Base-by-base conservation (phyloP, 2,888 invertebrate genomes). In the Cyrtodaria siliqua region DNA sequence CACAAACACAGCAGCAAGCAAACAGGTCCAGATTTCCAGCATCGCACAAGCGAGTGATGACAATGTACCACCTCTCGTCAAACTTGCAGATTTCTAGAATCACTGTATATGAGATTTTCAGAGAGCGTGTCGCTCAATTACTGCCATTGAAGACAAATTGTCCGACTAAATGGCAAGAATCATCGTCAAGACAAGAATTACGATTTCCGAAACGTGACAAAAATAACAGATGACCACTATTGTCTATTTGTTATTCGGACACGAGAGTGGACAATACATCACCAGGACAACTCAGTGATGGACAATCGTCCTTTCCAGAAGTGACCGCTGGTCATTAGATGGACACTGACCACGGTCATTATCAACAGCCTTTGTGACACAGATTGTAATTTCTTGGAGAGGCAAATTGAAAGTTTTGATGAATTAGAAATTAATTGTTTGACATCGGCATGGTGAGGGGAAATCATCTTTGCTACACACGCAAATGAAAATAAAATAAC, bases 291-390 rank as follows among this genome's bases (percentile, higher is more conserved):
- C 53, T 73, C 33, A 33, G 4, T 33, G 33, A 33, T 33, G 33
- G 33, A 33, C 33, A 33, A 33, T 33, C n/a, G 33, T 33, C 33
- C 33, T 18, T 6, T 12, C 29, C 42, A 9, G 29, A 24, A 23
- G n/a, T 71, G 67, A 59, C 77, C 77, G 33, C 33, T 38, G 71
- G 62, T 63, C 70, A 67, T 71, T 62, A 63, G 52, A 20, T 50
- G 50, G 50, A 59, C 59, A 26, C 16, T 9, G 33, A 47, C 47
- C 20, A 20, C 16, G 18, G 16, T 47, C 29, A 53, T 26, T 26
- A 29, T 8, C 2, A 53, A 26, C 14, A 27, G 53, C 29, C 26
- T 24, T 26, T 29, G 26, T 26, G 53, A 23, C 29, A 27, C 9
- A 47, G 33, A 33, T 33, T 33, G 33, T 12, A 33, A 33, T 33